Conservation (phyloP, 1,140 invertebrate species). For the Eubasilissa regina region DNA sequence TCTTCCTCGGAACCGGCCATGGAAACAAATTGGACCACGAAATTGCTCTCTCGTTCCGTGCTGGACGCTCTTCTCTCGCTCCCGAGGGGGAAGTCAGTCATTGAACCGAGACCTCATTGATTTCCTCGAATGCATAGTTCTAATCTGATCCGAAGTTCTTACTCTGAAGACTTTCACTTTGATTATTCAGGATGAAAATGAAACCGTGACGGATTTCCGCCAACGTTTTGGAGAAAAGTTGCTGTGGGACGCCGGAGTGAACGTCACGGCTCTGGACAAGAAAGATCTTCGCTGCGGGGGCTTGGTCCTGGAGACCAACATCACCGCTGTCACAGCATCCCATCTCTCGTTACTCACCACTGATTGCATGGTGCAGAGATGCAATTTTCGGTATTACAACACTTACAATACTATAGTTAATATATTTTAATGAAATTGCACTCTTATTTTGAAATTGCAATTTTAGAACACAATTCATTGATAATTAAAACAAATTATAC, state of each 20-base stretch:
- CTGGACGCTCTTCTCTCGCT: too few relatives aligned
- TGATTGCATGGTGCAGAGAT: conserved; percentile 82
- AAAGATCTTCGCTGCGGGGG: conserved; percentile 82
- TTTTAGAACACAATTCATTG: too few relatives aligned
- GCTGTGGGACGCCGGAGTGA: conserved; percentile 76
- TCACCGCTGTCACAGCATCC: conserved; percentile 71
- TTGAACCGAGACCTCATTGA: too few relatives aligned
- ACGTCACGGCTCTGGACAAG: conserved; percentile 79
- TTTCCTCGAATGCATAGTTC: too few relatives aligned
- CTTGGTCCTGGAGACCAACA: conserved; percentile 76
- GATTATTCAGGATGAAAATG: conserved; percentile 74
- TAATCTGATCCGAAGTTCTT: conserved; percentile 22
- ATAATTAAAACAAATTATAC: too few relatives aligned
- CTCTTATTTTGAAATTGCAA: too few relatives aligned
- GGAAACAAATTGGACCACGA: too few relatives aligned
- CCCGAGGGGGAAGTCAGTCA: too few relatives aligned
- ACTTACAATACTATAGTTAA: too few relatives aligned
- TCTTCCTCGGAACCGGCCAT: too few relatives aligned
- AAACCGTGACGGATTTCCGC: conserved; percentile 78
- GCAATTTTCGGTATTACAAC: conserved; percentile 76
- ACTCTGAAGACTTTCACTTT: neutral
- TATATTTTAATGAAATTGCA: too few relatives aligned
- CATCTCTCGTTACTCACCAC: conserved; percentile 65
- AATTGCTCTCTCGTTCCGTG: too few relatives aligned
- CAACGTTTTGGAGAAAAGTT: conserved; percentile 78